Evolutionary conservation across 2,888 invertebrate genomes (phyloP).

Genomic region (Adineta ricciae): DNA sequence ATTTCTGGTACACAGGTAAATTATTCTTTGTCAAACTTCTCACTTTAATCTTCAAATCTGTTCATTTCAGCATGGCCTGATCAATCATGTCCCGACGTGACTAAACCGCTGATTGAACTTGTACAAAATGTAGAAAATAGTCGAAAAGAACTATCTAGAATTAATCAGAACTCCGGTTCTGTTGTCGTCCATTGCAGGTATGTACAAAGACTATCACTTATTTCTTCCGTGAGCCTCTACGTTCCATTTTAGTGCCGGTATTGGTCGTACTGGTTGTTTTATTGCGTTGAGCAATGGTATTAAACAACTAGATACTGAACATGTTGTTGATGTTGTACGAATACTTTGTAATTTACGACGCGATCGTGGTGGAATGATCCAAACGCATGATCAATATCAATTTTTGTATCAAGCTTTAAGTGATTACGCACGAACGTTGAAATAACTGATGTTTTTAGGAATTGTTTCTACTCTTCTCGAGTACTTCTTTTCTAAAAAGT

Average conservation of each 20-base stretch:
- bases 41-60: too few species aligned
- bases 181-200: conserved; percentile 53
- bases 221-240: too few species aligned
- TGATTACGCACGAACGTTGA: background rate
- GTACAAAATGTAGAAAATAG: conserved; percentile 63
- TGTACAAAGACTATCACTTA: too few species aligned
- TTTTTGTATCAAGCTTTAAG: conserved; percentile 72
- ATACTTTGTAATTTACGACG: conserved; percentile 78
- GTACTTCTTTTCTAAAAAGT: too few species aligned
- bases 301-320: conserved; percentile 70
- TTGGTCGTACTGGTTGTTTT: conserved; percentile 82
- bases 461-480: background rate
- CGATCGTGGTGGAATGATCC: conserved; percentile 80
- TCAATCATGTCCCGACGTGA: conserved; percentile 76
- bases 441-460: background rate
- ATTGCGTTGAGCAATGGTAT: conserved; percentile 78
- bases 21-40: too few species aligned
- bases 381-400: conserved; percentile 87
- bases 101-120: conserved; percentile 68
- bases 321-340: conserved; percentile 75
- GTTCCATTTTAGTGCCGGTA: conserved; percentile 63
- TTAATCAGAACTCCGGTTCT: conserved; percentile 40
- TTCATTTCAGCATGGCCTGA: conserved; percentile 68
- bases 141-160: conserved; percentile 36
- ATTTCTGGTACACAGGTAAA: conserved; percentile 69